Conservation (phyloP, 2,113 vertebrate genomes). For the pig (Sus scrofa) region T2T-Sscrofa CM000814.6:1782001-1782500, state of each 20-base stretch:
- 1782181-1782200: neutral
- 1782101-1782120: neutral
- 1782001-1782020: neutral
- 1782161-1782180: no score
- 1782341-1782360: neutral
- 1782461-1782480: neutral
- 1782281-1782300: neutral
- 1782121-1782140: neutral
- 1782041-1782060: neutral
- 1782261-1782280: neutral
- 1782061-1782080: neutral
- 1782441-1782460: neutral
- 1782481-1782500: neutral
- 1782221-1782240: conserved; percentile 65
- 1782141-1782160: neutral
- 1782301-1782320: neutral
- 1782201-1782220: conserved; percentile 59
- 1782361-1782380: neutral
- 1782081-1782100: neutral
- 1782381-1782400: neutral
- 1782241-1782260: conserved; percentile 55
- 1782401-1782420: neutral
- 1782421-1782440: neutral
- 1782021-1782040: neutral
- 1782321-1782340: neutral